phyloP scores from a whole-genome alignment of 2,888 invertebrate species.

The Halocaridina rubra region DNA sequence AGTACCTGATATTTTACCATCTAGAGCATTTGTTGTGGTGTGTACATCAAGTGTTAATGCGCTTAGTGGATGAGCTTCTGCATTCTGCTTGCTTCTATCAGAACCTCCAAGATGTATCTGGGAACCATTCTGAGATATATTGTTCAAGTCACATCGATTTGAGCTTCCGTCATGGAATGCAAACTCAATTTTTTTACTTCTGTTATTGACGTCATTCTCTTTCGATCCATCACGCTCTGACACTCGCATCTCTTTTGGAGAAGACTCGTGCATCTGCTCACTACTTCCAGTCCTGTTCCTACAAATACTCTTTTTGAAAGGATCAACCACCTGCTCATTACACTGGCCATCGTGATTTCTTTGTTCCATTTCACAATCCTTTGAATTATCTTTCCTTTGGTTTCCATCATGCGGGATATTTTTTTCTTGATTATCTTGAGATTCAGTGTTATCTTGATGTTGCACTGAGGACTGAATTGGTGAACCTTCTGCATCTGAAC shows the following conservation, averaged over 20 bases:
- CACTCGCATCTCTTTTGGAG: neutral
- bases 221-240: too few relatives aligned
- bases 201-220: neutral
- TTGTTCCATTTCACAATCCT: neutral
- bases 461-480: neutral
- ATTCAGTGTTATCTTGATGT: neutral
- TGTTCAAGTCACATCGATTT: constrained; percentile 36
- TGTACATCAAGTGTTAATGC: neutral
- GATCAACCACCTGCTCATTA: neutral
- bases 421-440: neutral
- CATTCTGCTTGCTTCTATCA: neutral
- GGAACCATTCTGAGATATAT: neutral
- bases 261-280: neutral
- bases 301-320: constrained; percentile 9
- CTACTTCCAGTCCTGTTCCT: constrained; percentile 14
- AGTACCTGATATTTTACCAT: neutral
- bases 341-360: neutral
- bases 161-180: too few relatives aligned
- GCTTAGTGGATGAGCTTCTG: neutral
- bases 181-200: neutral
- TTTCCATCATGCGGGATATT: neutral
- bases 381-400: neutral
- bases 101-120: neutral
- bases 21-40: neutral
- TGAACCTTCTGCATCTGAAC: constrained; percentile 16